Conservation (phyloP, 2,113 vertebrate species). For the Cephalopterus ornatus region DNA sequence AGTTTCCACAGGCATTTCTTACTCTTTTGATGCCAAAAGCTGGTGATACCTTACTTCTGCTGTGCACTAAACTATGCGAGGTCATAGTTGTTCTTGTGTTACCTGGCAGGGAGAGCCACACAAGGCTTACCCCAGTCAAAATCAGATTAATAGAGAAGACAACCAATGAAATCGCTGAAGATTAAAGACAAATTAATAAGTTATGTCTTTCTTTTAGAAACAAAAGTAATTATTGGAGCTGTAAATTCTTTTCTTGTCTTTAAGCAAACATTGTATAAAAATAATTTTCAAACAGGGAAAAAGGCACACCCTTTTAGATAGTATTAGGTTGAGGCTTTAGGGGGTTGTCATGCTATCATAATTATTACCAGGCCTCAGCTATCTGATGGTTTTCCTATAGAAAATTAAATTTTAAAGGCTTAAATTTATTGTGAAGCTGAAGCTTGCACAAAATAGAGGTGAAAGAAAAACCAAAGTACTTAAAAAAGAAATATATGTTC, state of each 20-base stretch:
- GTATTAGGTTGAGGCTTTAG: neutral
- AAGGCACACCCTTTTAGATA: neutral
- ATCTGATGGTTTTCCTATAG: neutral
- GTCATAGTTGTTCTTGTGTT: neutral
- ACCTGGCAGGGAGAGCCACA: neutral
- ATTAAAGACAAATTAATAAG: neutral
- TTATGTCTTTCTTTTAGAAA: neutral
- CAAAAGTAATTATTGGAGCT: neutral
- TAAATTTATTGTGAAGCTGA: neutral
- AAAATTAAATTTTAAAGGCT: neutral
- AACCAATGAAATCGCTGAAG: neutral
- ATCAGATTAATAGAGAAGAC: neutral
- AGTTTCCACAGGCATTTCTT: neutral
- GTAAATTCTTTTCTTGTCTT: neutral
- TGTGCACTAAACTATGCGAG: neutral
- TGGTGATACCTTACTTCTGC: neutral
- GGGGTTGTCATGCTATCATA: neutral
- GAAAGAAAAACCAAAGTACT: neutral
- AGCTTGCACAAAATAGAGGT: neutral
- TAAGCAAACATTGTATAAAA: neutral
- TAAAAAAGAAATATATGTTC: neutral
- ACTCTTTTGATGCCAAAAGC: neutral
- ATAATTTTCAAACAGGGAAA: neutral
- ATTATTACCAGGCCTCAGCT: neutral
- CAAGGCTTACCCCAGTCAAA: neutral